Evolutionary conservation across 2,113 vertebrate species (phyloP), one percentile per base, ranked within the genome.

Genomic region (Mastomys coucha): DNA sequence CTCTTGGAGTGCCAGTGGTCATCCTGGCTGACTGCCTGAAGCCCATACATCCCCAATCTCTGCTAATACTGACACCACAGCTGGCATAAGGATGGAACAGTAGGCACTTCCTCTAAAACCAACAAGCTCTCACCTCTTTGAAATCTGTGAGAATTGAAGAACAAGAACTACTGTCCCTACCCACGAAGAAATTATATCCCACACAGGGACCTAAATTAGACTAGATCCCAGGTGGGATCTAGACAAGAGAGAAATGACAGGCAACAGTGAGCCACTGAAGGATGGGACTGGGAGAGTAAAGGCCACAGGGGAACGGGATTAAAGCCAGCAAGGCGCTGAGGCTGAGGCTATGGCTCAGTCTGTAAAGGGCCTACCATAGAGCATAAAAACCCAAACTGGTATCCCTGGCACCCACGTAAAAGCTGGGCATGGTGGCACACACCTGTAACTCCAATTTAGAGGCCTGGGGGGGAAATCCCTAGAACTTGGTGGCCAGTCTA

Each of bases 191-290:
- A 84, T n/a, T 19, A 42, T 51, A 70, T 7, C 76, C 70, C 80
- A 81, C 58, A 12, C 16, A 20, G 82, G 82, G 63, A 56, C 63
- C 76, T 70, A 69, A 75, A 80, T 63, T 42, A 77, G 95, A 65
- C 5, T 0, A 84, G 42, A 51, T 17, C 91, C 17, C 36, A 3
- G 42, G 72, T n/a, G 4, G 33, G 9, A 65, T 26, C 60, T 63
- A 63, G 60, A 75, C 73, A 33, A 60, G 39, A 36, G 1, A 11
- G n/a, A 0, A 0, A 33, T 10, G 75, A 10, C 2, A 2, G 1
- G 75, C 24, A 77, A 56, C 0, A 53, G 26, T 49, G 49, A 88
- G 22, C 67, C 88, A 31, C 12, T 12, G 58, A 78, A 42, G 31
- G 51, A 0, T 24, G 11, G 2, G 45, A 24, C 67, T 11, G 26